These are phyloP conservation scores for Pangasius djambal DNA, from an alignment of 2,797 vertebrate genomes.

Conservation along the genomic window DNA sequence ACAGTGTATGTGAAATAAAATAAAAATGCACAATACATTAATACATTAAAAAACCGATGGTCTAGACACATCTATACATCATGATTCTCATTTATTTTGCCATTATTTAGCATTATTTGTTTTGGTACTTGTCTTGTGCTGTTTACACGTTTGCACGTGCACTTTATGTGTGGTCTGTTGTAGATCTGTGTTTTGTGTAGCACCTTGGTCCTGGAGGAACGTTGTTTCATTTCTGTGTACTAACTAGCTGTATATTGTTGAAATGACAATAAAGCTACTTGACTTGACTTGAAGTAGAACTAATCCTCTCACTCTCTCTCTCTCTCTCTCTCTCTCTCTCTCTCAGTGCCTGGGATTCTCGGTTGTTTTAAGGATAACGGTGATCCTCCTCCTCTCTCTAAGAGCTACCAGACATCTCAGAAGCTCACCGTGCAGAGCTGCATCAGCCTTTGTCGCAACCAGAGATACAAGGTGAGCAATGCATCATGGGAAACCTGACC, in stretches of 20 bases:
- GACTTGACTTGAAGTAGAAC: neutral
- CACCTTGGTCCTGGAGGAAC: too few species aligned
- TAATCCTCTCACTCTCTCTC: slow-evolving; percentile 22
- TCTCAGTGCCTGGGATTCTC: slow-evolving; percentile 92
- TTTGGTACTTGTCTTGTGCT: too few species aligned
- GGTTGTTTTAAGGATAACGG: slow-evolving; percentile 96
- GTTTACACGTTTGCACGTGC: too few species aligned
- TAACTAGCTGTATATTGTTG: too few species aligned
- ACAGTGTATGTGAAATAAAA: neutral
- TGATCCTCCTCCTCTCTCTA: slow-evolving; percentile 89
- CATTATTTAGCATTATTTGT: neutral
- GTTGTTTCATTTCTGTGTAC: too few species aligned
- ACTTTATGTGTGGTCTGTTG: too few species aligned
- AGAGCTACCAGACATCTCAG: slow-evolving; percentile 89
- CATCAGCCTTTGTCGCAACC: slow-evolving; percentile 91
- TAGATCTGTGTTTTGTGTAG: too few species aligned
- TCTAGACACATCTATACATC: neutral
- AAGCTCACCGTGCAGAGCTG: slow-evolving; percentile 95
- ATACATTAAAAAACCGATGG: neutral
- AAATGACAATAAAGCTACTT: too few species aligned
- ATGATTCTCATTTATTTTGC: neutral
- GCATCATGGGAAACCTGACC: slow-evolving; percentile 8
- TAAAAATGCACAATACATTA: neutral
- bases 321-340: slow-evolving; percentile 35
- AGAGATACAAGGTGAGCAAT: slow-evolving; percentile 87